Base-by-base conservation (phyloP, 2,888 invertebrate species). In the Pollenia griseotomentosa region DNA sequence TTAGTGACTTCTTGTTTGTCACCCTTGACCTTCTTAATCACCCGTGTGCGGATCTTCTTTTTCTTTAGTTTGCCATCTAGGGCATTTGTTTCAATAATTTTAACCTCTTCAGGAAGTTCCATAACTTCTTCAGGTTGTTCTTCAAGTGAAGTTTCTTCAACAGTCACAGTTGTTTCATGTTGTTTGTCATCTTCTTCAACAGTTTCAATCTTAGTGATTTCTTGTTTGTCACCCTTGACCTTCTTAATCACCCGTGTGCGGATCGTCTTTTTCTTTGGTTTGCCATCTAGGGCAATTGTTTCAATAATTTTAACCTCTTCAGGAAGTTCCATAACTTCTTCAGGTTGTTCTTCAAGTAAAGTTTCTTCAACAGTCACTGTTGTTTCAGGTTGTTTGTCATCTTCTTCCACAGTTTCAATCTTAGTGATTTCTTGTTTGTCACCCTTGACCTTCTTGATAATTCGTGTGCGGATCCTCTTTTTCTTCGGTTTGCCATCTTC, bases 1-100 rank as follows among this genome's bases (percentile, higher is more conserved):
- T 73, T 73, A 3, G 71, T 73, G 10, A 73, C 71, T 57, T 73
- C 57, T 73, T 73, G 55, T 2, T 73, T 57, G n/a, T 57, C 57
- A 23, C 71, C 71, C 71, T 46, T 73, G 7, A 73, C 19, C 23
- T 57, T 73, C 9, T 73, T 70, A 42, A 70, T 70, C 2, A 70
- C 16, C 11, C 70, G 70, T 16, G 70, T 70, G 11, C 55, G 70
- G 19, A 70, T 70, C 55, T 70, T 70, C 42, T 42, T 70, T 42
- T 70, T 70, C 42, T 0, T 70, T 1, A 42, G 70, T 6, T 55
- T 70, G 11, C 55, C 70, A 5, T 70, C 70, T 53, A 55, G 55
- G 0, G 53, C 2, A 42, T 55, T 19, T 5, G 70, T 70, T 46
- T 70, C 70, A 42, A 70, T 42, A 0, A 70, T 16, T 55, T 11